Evolutionary conservation across 2,888 invertebrate genomes (phyloP), one percentile per base, ranked within the genome.

Genomic region (Drosophila helvetica): DNA sequence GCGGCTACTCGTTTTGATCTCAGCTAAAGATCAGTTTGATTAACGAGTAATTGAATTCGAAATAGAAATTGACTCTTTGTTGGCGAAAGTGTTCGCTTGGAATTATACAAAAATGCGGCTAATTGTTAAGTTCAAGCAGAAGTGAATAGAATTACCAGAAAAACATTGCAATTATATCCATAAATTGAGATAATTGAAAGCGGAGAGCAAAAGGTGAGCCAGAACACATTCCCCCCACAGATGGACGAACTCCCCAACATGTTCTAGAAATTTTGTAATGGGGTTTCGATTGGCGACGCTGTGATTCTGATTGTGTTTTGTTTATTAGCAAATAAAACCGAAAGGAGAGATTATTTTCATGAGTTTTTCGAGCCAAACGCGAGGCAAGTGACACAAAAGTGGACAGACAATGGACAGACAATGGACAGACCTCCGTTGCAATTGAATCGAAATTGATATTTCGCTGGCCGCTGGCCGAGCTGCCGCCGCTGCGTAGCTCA

Each of bases 51-150:
- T 69, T 69, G 68, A 67, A 67, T 48, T 64, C 65, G 22, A 22
- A 22, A 4, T 48, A 66, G 45, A 66, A 17, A 30, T 43, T 63
- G 68, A 55, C 46, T 54, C 61, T 22, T 54, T 64, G 54, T 60
- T 65, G 18, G 56, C 51, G 15, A 66, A 66, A 58, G 54, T 58
- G 58, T 58, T 60, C 50, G 54, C 63, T 45, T 7, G 48, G 43
- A 56, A 57, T 57, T 50, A 47, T 27, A 51, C 47, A 43, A 75
- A 75, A 65, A 75, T 75, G 75, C 54, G 63, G 70, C 65, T 74
- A 27, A 63, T 75, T 56, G 75, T 75, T 19, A 75, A 74, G 48
- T 75, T 75, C 62, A 75, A 75, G n/a, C 64, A 75, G 62, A 75
- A 75, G 74, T 65, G 56, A 62, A 68, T 60, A 22, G 22, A 22